Evolutionary conservation across 2,113 vertebrate species (phyloP).

Genomic region (Isurus oxyrinchus): DNA sequence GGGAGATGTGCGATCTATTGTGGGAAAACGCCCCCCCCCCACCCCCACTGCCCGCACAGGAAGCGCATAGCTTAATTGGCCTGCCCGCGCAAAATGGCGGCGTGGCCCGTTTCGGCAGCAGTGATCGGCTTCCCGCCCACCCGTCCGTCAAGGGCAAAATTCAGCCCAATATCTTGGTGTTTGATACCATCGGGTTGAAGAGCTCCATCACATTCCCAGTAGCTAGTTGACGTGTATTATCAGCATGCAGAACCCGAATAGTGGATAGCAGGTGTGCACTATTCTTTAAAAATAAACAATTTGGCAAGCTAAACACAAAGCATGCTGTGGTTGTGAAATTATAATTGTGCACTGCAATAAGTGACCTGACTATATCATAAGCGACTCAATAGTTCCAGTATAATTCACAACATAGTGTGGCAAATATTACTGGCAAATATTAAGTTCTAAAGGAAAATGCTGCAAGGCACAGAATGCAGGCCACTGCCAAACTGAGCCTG

Average conservation of each 20-base stretch:
- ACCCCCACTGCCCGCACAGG: too few relatives aligned
- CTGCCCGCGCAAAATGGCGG: too few relatives aligned
- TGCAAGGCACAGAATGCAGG: not conserved
- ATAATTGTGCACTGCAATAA: not conserved
- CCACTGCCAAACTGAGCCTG: not conserved
- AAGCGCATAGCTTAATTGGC: too few relatives aligned
- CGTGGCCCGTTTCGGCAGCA: too few relatives aligned
- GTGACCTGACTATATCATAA: not conserved
- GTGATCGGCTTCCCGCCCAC: too few relatives aligned
- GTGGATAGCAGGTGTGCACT: not conserved
- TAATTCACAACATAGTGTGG: not conserved
- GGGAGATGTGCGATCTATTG: too few relatives aligned
- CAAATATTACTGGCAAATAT: not conserved
- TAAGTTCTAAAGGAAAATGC: not conserved
- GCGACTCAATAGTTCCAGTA: not conserved
- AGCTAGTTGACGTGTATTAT: too few relatives aligned
- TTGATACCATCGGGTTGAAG: not conserved
- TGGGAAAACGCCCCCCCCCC: too few relatives aligned
- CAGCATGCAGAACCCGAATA: not conserved
- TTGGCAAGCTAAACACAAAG: not conserved
- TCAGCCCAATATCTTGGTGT: not conserved
- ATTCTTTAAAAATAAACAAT: not conserved
- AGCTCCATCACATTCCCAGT: not conserved
- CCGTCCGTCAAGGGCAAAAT: too few relatives aligned
- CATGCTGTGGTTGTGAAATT: not conserved